Evolutionary conservation across 2,113 vertebrate species (phyloP).

Genomic region (Sciurus niger): DNA sequence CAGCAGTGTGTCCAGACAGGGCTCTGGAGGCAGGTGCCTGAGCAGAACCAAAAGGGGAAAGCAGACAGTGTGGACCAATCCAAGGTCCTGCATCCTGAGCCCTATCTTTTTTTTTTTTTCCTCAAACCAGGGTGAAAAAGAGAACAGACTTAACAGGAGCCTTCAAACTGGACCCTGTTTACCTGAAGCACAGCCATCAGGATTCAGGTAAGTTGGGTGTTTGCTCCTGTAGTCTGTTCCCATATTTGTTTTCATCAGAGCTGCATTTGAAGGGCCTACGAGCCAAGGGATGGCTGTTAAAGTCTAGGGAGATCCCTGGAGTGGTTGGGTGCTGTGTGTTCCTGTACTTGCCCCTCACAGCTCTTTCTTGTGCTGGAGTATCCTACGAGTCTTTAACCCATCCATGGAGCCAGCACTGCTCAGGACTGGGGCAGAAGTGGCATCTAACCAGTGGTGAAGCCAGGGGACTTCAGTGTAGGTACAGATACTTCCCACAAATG

Average conservation of each 20-base stretch:
- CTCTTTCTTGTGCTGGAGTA: too few species aligned
- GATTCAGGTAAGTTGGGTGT: conserved; percentile 92
- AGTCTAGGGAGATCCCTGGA: neutral
- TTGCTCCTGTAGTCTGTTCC: rapidly evolving
- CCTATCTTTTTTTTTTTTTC: neutral
- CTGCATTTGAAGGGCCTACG: rapidly evolving
- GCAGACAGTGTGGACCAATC: rapidly evolving
- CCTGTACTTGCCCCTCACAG: neutral
- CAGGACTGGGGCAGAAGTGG: too few species aligned
- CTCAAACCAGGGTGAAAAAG: conserved; percentile 93
- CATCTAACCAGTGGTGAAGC: neutral
- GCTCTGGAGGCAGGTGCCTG: neutral
- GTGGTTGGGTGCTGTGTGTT: rapidly evolving
- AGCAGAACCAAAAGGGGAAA: rapidly evolving
- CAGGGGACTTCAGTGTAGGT: rapidly evolving
- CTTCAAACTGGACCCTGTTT: conserved; percentile 96
- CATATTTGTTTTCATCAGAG: neutral
- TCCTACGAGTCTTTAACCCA: too few species aligned
- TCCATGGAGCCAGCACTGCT: neutral
- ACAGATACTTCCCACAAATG: neutral
- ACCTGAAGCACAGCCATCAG: conserved; percentile 96
- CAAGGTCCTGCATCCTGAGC: neutral
- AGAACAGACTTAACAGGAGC: conserved; percentile 93
- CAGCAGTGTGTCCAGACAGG: neutral
- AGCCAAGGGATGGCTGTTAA: too few species aligned